phyloP scores from a whole-genome alignment of 1,140 invertebrate genomes.

The Tenebrio molitor region DNA sequence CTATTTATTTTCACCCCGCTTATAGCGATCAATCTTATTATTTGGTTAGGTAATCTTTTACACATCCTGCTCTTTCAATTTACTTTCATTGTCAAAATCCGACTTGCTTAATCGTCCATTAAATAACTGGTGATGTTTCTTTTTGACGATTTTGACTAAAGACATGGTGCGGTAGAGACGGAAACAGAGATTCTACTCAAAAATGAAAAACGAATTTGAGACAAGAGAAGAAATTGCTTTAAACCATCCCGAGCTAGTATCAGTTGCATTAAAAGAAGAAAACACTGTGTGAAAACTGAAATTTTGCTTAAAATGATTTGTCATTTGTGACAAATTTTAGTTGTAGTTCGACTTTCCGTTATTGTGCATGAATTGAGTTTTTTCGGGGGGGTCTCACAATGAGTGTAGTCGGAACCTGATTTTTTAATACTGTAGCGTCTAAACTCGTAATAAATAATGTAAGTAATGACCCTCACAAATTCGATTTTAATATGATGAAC shows the following conservation, averaged over 20 bases:
- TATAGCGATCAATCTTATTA: conserved; percentile 55
- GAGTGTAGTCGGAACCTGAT: neutral
- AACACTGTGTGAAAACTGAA: no score
- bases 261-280: no score
- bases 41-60: conserved; percentile 52
- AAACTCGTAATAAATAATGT: conserved; percentile 24
- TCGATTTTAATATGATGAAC: conserved; percentile 38
- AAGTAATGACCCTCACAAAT: conserved; percentile 37
- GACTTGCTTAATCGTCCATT: conserved; percentile 44
- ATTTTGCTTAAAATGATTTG: no score
- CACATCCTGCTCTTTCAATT: conserved; percentile 54
- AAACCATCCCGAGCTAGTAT: no score
- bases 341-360: no score
- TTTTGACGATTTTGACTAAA: neutral
- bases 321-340: no score
- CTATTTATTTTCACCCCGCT: conserved; percentile 56
- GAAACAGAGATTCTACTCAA: no score
- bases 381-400: no score
- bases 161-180: no score
- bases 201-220: no score
- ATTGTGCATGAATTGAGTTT: no score
- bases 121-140: neutral
- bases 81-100: neutral
- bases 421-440: conserved; percentile 10
- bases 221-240: no score